Percentiles rank a stretch among this genome's conserved stretches.
Conservation (phyloP, 2,888 invertebrate species). For the Scaptomyza caliginosa region DNA sequence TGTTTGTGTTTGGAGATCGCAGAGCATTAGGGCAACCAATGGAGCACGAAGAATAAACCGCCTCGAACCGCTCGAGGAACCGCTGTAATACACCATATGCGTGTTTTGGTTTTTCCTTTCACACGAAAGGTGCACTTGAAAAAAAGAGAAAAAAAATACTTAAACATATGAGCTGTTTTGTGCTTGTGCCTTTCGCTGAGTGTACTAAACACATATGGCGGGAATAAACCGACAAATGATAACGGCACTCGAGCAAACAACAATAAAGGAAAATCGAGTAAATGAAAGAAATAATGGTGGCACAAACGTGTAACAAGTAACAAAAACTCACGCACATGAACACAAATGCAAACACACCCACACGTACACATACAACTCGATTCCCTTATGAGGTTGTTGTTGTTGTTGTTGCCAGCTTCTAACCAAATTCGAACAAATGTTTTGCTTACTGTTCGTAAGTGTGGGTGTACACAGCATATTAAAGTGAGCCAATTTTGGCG, state of each 20-base stretch:
- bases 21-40: slow-evolving; percentile 30
- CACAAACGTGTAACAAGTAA: slow-evolving; percentile 63
- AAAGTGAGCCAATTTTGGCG: slow-evolving; percentile 66
- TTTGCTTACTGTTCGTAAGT: slow-evolving; percentile 18
- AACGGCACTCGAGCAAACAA: slow-evolving; percentile 78
- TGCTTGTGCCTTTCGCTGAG: background rate
- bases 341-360: background rate
- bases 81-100: slow-evolving; percentile 1
- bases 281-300: slow-evolving; percentile 74
- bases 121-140: background rate
- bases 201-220: slow-evolving; percentile 56
- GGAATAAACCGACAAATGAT: slow-evolving; percentile 74
- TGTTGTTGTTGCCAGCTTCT: slow-evolving; percentile 5
- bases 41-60: slow-evolving; percentile 47
- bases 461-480: slow-evolving; percentile 50
- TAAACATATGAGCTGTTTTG: too few relatives aligned
- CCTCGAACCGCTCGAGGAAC: background rate
- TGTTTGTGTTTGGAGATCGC: slow-evolving; percentile 11
- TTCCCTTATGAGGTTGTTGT: slow-evolving; percentile 7
- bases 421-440: slow-evolving; percentile 50
- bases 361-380: background rate
- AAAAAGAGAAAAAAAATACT: background rate
- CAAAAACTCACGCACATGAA: slow-evolving; percentile 45
- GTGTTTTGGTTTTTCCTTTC: slow-evolving; percentile 14
- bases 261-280: slow-evolving; percentile 78